Base-by-base conservation (phyloP, 53 echinoderm and acorn worm genomes). In the Holothuria scabra region DNA sequence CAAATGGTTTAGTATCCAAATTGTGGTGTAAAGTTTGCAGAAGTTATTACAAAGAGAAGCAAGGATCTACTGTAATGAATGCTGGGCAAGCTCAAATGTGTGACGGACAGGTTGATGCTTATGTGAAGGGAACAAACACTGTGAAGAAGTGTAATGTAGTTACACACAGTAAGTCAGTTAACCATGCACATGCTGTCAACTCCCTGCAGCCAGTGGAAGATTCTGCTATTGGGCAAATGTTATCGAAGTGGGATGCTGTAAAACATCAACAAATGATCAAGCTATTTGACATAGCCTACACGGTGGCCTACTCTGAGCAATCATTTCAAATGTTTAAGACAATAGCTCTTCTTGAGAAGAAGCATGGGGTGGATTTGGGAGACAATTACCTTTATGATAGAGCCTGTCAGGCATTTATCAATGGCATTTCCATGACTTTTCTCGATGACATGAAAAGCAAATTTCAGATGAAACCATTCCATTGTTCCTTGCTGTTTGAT, bases 71-170 rank as follows among this genome's bases (percentile, higher is more conserved):
- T 9, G 8, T 23, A 64, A 74, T 85, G 37, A 60, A 85, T 38
- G 33, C 75, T 44, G 85, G 85, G 60, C 76, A 85, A 59, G 61
- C 74, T 59, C 85, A 75, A 58, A 16, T 80, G 44, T 87, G 87
- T 82, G 87, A 87, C 20, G 24, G 52, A 1, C 67, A 67, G 28
- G 41, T 37, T 46, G 87, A 87, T 58, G 69, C 87, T n/a, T 87
- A 81, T 58, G 38, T 81, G 62, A 55, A 56, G 49, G 87, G 87
- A n/a, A 86, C 86, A 0, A 79, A 28, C 59, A 76, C 16, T 28
- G 44, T 86, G 23, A 86, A 86, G 79, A 86, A 87, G 59, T 61
- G 76, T 58, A 87, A 67, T 56, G 87, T 82, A 67, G 67, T 23
- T 29, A 25, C 68, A 35, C 82, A 87, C 69, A 56, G 26, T 6